These are phyloP conservation scores for Stegodyphus dumicola DNA, from an alignment of 1,140 invertebrate species.

Conservation along the genomic window DNA sequence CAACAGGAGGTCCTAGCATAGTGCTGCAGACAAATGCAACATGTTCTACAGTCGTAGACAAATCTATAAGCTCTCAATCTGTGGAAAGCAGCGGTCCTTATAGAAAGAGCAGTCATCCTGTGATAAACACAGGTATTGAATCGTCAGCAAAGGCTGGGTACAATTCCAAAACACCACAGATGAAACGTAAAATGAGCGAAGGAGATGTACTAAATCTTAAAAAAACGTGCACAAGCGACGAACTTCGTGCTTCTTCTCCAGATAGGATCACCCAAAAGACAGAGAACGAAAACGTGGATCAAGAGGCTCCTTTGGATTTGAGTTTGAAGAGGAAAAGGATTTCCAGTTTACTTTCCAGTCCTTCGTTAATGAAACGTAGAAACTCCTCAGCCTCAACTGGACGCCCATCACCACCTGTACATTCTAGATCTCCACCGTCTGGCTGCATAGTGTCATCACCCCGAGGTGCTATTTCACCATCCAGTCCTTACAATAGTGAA, in stretches of 20 bases:
- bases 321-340: slow-evolving; percentile 17
- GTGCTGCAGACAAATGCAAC: slow-evolving; percentile 50
- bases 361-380: background rate
- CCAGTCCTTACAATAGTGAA: background rate
- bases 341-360: background rate
- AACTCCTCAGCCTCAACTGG: background rate
- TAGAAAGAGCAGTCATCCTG: slow-evolving; percentile 42
- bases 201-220: slow-evolving; percentile 44
- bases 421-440: slow-evolving; percentile 1
- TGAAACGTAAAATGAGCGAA: slow-evolving; percentile 46
- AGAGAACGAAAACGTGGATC: background rate
- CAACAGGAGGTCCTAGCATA: slow-evolving; percentile 31
- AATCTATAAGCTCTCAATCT: background rate
- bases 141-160: background rate
- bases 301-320: slow-evolving; percentile 37
- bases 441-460: background rate
- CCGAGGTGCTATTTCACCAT: background rate
- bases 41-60: slow-evolving; percentile 41
- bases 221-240: slow-evolving; percentile 4
- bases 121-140: slow-evolving; percentile 8
- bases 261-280: background rate
- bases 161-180: background rate
- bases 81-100: slow-evolving; percentile 15
- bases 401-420: slow-evolving; percentile 16
- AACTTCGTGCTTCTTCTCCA: background rate